phyloP scores from a whole-genome alignment of 1,140 invertebrate genomes.

The Philopotamus ludificatus region DNA sequence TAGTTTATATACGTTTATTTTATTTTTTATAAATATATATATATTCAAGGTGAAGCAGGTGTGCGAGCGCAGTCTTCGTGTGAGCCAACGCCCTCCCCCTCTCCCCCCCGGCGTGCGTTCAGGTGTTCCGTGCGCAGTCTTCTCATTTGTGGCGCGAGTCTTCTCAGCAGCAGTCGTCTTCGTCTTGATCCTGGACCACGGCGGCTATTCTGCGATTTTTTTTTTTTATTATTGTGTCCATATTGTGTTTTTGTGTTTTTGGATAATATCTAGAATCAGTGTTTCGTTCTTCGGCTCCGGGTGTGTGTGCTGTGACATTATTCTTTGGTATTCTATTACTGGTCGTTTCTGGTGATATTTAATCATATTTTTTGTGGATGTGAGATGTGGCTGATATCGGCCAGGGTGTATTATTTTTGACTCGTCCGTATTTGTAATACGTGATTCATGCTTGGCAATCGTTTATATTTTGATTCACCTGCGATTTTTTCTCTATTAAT shows the following conservation, averaged over 20 bases:
- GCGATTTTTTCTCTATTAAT: background rate
- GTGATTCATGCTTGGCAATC: background rate
- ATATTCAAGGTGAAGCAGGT: background rate
- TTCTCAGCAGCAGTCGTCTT: background rate
- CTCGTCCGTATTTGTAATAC: background rate
- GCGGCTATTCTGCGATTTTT: no score
- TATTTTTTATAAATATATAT: background rate
- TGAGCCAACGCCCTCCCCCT: background rate
- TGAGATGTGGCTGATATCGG: background rate
- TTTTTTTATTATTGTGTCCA: no score
- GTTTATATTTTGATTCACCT: constrained; percentile 5
- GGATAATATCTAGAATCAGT: no score
- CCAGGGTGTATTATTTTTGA: background rate
- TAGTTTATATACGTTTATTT: no score
- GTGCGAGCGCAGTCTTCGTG: background rate
- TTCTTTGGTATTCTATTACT: no score
- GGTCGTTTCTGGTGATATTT: no score
- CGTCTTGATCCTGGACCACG: background rate
- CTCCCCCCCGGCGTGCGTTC: background rate
- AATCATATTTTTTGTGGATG: background rate
- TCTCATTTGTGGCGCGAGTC: background rate
- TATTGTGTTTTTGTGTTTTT: no score
- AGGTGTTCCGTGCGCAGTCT: background rate
- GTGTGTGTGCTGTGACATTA: no score
- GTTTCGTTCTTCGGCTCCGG: no score